Evolutionary conservation across 1,140 invertebrate species (phyloP).

Genomic region (Nylanderia fulva): DNA sequence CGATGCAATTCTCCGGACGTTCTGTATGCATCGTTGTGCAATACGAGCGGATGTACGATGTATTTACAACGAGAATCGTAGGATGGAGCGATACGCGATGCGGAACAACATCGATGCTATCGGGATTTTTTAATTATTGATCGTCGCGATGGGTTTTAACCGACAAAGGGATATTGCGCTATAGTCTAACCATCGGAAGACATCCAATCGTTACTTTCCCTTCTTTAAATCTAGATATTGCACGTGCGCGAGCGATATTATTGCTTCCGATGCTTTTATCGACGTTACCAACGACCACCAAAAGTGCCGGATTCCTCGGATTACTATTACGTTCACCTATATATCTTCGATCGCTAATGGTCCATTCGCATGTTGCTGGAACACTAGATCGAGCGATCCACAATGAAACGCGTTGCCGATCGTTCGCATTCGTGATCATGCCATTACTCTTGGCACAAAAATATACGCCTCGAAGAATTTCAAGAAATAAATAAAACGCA

Average conservation of each 20-base stretch:
- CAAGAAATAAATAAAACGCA: slow-evolving; percentile 8
- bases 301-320: background rate
- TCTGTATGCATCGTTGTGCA: background rate
- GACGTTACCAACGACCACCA: slow-evolving; percentile 18
- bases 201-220: background rate
- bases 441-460: background rate
- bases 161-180: background rate
- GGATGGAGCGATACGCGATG: background rate
- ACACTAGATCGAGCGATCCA: background rate
- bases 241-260: slow-evolving; percentile 20
- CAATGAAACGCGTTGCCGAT: slow-evolving; percentile 13
- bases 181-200: slow-evolving; percentile 10
- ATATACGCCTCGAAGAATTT: slow-evolving; percentile 40
- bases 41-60: background rate
- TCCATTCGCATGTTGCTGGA: background rate
- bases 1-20: slow-evolving; percentile 8
- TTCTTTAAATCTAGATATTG: background rate
- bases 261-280: slow-evolving; percentile 60
- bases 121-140: slow-evolving; percentile 61
- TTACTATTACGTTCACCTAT: slow-evolving; percentile 15
- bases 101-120: background rate
- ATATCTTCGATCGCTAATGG: slow-evolving; percentile 10
- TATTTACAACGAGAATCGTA: slow-evolving; percentile 2
- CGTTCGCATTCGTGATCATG: background rate
- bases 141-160: slow-evolving; percentile 18